Evolutionary conservation across 2,888 invertebrate species (phyloP).

Genomic region (Drosophila sordidula): DNA sequence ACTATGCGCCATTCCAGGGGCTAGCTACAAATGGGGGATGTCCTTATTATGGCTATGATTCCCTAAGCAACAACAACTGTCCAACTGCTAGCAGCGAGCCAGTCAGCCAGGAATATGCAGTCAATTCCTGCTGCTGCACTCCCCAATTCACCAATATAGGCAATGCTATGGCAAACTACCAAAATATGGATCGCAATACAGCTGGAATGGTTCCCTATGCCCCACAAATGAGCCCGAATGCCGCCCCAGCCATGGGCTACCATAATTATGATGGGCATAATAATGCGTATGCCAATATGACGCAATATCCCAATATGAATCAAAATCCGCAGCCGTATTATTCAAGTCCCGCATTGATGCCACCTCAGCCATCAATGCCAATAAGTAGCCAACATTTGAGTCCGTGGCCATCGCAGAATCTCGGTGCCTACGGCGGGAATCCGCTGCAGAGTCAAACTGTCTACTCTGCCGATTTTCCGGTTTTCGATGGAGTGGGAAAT

Average conservation of each 20-base stretch:
- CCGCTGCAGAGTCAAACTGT: neutral
- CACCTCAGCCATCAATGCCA: neutral
- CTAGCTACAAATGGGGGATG: slow-evolving; percentile 1
- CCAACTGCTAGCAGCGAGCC: neutral
- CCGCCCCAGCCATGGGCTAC: neutral
- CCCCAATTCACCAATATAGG: neutral
- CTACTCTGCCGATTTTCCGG: slow-evolving; percentile 1
- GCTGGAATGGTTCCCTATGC: neutral
- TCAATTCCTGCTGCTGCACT: neutral
- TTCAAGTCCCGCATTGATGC: neutral
- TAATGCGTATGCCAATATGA: neutral
- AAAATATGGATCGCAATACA: neutral
- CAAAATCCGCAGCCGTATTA: neutral
- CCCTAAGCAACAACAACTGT: neutral
- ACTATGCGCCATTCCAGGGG: slow-evolving; percentile 11
- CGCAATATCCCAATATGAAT: neutral
- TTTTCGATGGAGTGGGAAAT: slow-evolving; percentile 2
- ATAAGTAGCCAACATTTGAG: neutral
- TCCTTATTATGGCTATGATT: neutral
- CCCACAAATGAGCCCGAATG: neutral
- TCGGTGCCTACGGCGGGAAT: too few species aligned
- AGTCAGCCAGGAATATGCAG: neutral
- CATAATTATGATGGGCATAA: neutral
- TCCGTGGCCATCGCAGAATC: neutral
- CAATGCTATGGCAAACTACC: neutral